Percentiles rank a stretch among this genome's conserved stretches.
Conservation (phyloP, 2,797 vertebrate genomes). For the Sandelia bainsii region DNA sequence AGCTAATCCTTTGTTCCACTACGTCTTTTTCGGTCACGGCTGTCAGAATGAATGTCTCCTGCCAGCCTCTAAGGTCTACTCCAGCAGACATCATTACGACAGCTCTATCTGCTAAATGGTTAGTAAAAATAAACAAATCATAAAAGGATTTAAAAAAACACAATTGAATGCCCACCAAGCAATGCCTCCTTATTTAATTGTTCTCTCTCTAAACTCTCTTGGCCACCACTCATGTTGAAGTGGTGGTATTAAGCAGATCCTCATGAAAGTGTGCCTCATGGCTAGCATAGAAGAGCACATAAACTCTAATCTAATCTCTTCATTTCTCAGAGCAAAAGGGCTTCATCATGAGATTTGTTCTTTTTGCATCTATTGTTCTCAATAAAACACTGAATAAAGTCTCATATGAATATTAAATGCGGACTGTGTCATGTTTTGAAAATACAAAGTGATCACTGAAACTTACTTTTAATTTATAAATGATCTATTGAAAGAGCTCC, state of each 20-base stretch:
- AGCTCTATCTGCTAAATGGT: conserved; percentile 38
- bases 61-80: conserved; percentile 48
- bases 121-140: conserved; percentile 58
- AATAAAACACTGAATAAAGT: conserved; percentile 22
- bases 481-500: conserved; percentile 15
- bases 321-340: conserved; percentile 26
- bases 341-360: conserved; percentile 33
- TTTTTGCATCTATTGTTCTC: conserved; percentile 28
- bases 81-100: conserved; percentile 52
- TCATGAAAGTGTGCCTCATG: conserved; percentile 56
- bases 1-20: conserved; percentile 69
- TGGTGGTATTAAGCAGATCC: conserved; percentile 51
- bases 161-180: conserved; percentile 36
- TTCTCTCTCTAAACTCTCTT: conserved; percentile 25
- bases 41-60: conserved; percentile 55
- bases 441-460: conserved; percentile 17
- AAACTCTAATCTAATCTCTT: conserved; percentile 30
- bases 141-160: conserved; percentile 29
- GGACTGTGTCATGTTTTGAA: conserved; percentile 24
- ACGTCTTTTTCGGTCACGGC: conserved; percentile 52
- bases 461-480: conserved; percentile 29
- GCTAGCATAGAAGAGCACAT: conserved; percentile 39
- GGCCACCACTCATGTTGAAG: conserved; percentile 30
- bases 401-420: conserved; percentile 44
- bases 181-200: conserved; percentile 24